These are phyloP conservation scores for Drosophila rubida DNA, from an alignment of 2,888 invertebrate species.

Conservation along the genomic window DNA sequence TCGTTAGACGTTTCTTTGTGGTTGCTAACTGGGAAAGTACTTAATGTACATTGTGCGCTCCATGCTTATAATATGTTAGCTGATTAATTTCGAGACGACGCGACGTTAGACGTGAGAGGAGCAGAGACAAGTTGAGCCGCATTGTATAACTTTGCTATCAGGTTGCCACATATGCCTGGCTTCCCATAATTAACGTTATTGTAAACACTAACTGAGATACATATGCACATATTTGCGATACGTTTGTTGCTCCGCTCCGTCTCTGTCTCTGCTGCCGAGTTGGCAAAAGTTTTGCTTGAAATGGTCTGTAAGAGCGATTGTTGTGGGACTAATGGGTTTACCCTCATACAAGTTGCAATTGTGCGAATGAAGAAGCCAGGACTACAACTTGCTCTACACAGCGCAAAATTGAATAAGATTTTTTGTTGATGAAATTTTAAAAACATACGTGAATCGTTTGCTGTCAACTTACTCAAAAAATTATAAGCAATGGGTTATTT, in stretches of 20 bases:
- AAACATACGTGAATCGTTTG: no score
- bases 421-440: no score
- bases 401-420: constrained; percentile 1
- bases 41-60: constrained; percentile 34
- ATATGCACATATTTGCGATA: constrained; percentile 20
- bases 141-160: constrained; percentile 61
- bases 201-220: constrained; percentile 40
- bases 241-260: constrained; percentile 11
- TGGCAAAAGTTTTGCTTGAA: constrained; percentile 50
- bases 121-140: constrained; percentile 22
- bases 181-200: constrained; percentile 75
- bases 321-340: background rate
- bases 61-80: constrained; percentile 23
- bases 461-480: no score
- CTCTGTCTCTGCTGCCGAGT: constrained; percentile 25
- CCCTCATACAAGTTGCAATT: constrained; percentile 21
- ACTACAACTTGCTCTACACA: constrained; percentile 14
- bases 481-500: no score
- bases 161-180: constrained; percentile 46
- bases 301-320: background rate
- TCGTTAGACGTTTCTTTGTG: constrained; percentile 28
- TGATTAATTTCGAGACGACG: constrained; percentile 33
- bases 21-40: constrained; percentile 31
- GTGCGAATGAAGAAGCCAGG: constrained; percentile 21
- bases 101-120: background rate